These are phyloP conservation scores for Chitala chitala DNA, from an alignment of 2,113 vertebrate species.

Conservation along the genomic window DNA sequence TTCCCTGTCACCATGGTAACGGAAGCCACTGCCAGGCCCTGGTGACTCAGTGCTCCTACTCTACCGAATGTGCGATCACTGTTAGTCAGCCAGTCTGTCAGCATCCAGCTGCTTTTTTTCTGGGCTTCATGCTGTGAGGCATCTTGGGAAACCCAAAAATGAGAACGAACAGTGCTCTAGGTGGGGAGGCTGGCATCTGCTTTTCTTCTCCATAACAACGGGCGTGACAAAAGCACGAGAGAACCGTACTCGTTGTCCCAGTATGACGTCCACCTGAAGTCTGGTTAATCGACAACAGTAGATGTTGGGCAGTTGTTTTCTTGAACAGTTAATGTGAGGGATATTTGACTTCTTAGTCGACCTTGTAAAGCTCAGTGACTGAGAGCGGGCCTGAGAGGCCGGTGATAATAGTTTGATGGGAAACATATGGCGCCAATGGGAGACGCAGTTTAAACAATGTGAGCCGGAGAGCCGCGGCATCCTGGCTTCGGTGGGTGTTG, in stretches of 20 bases:
- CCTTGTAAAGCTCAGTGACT: not conserved
- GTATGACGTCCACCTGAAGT: conserved; percentile 2
- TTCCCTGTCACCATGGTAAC: conserved; percentile 20
- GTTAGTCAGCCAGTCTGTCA: not conserved
- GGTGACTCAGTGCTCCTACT: not conserved
- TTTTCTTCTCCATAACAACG: not conserved
- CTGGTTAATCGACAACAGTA: not conserved
- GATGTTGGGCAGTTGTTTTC: not conserved
- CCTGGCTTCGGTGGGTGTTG: conserved; percentile 20
- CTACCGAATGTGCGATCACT: not conserved
- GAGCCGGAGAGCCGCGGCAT: conserved; percentile 20
- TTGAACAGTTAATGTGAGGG: not conserved
- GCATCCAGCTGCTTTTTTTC: not conserved
- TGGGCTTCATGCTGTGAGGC: not conserved
- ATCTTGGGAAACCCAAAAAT: not conserved
- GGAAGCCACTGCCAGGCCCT: not conserved
- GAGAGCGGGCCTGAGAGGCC: conserved; percentile 9
- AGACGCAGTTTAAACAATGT: conserved; percentile 27
- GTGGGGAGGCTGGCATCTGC: not conserved
- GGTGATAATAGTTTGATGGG: conserved; percentile 19
- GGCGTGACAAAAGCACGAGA: not conserved
- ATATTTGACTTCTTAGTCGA: conserved; percentile 7
- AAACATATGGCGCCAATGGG: conserved; percentile 35
- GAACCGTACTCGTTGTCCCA: not conserved
- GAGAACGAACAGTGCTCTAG: not conserved